Evolutionary conservation across 2,888 invertebrate genomes (phyloP).

Genomic region (Beris chalybata): DNA sequence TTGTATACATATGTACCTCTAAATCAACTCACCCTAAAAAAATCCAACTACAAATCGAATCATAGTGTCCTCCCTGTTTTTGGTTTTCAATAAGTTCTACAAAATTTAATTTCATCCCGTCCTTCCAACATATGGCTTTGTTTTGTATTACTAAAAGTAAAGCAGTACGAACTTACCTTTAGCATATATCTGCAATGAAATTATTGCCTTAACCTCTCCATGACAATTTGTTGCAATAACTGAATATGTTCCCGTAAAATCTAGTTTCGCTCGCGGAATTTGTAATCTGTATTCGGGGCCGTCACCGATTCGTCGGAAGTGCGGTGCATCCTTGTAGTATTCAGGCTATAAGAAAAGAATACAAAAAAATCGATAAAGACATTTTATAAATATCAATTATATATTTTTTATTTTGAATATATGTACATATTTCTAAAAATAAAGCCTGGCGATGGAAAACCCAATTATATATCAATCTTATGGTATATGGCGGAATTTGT

Average conservation of each 20-base stretch:
- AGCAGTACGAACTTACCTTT: conserved; percentile 62
- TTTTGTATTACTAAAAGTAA: neutral
- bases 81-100: no score
- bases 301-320: conserved; percentile 72
- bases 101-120: no score
- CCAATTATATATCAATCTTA: no score
- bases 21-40: no score
- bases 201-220: conserved; percentile 83
- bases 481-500: no score
- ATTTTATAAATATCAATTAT: no score
- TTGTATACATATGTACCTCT: no score
- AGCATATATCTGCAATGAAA: conserved; percentile 82
- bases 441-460: no score
- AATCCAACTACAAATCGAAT: no score
- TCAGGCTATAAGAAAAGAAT: conserved; percentile 66
- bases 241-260: conserved; percentile 85
- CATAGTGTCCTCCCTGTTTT: no score
- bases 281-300: conserved; percentile 82
- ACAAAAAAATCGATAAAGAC: conserved; percentile 39
- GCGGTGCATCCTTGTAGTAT: conserved; percentile 82
- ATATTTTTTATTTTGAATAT: no score
- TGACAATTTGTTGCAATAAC: conserved; percentile 80
- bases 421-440: no score
- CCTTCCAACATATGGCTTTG: neutral
- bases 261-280: conserved; percentile 82